A percentile compares a stretch with the other conserved stretches of the same genome.
phyloP scores from a whole-genome alignment of 2,113 vertebrate species.

The Dromas ardeola region DNA sequence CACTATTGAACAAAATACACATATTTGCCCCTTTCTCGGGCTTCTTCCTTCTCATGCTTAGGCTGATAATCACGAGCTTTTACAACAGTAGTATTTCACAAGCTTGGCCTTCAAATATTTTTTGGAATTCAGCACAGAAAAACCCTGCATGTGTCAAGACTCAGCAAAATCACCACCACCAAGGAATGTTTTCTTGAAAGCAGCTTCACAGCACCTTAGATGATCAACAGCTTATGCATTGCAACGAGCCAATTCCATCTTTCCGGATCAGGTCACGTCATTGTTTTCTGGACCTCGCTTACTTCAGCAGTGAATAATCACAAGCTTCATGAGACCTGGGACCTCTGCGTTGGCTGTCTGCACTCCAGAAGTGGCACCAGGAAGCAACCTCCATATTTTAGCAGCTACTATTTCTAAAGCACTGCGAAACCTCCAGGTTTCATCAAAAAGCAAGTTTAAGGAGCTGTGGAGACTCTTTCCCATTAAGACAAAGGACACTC shows the following conservation, averaged over 20 bases:
- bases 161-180: accelerated
- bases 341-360: neutral
- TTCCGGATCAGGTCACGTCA: neutral
- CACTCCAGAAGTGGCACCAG: neutral
- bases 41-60: neutral
- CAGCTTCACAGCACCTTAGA: neutral
- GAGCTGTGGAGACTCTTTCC: neutral
- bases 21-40: neutral
- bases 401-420: neutral
- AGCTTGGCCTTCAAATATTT: neutral
- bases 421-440: neutral
- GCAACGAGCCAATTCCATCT: neutral
- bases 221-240: neutral
- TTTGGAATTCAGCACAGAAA: neutral
- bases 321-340: neutral
- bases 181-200: neutral
- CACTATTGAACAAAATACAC: neutral
- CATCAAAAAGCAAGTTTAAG: neutral
- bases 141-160: neutral
- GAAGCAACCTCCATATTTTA: neutral
- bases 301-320: neutral
- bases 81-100: neutral
- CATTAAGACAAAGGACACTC: neutral
- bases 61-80: neutral
- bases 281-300: neutral